These are phyloP conservation scores for Eupithecia inturbata DNA, from an alignment of 2,888 invertebrate species.

Conservation along the genomic window DNA sequence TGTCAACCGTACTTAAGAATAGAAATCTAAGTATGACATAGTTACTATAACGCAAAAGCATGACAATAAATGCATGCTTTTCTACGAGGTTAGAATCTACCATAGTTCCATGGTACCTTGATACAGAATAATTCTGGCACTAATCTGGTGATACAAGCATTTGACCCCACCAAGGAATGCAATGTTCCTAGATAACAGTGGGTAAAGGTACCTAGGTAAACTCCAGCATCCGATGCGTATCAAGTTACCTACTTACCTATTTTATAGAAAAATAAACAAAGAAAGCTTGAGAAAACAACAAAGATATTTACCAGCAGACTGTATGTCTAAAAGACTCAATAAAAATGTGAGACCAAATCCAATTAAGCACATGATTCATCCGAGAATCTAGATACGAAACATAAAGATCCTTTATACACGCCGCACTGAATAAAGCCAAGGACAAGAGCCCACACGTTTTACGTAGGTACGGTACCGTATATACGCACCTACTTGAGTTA, in stretches of 20 bases:
- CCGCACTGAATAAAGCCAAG: constrained; percentile 33
- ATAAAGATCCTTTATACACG: constrained; percentile 33
- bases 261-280: neutral
- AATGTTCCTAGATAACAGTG: no score
- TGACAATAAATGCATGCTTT: neutral
- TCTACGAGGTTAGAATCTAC: no score
- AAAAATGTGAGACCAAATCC: constrained; percentile 32
- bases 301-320: neutral
- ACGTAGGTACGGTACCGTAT: constrained; percentile 8
- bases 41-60: neutral
- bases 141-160: no score
- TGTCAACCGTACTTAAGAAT: neutral
- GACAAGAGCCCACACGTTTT: constrained; percentile 36
- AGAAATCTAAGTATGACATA: neutral
- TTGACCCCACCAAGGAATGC: no score
- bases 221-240: neutral
- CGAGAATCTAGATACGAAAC: constrained; percentile 36
- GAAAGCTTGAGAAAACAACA: neutral
- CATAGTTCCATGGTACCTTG: neutral
- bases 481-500: constrained; percentile 13
- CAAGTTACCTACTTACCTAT: no score
- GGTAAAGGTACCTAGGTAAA: no score
- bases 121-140: neutral
- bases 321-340: constrained; percentile 17
- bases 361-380: constrained; percentile 33